phyloP scores from a whole-genome alignment of 2,113 vertebrate genomes.

The Hucho hucho region DNA sequence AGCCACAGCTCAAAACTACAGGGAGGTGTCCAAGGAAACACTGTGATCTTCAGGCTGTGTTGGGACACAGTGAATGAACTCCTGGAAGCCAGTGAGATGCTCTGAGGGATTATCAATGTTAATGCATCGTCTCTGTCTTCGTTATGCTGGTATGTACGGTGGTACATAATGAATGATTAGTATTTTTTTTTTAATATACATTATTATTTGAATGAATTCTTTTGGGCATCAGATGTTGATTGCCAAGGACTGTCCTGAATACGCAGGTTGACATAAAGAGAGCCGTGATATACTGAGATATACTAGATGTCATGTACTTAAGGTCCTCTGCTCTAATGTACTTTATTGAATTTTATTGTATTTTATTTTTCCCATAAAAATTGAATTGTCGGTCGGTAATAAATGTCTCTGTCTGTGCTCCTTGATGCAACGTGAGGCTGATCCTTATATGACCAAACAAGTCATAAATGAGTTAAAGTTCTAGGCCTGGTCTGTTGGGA shows the following conservation, averaged over 20 bases:
- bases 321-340: not conserved
- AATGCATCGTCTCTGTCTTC: constrained; percentile 10
- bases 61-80: constrained; percentile 29
- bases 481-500: constrained; percentile 76
- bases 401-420: constrained; percentile 40
- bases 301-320: not conserved
- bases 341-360: not conserved
- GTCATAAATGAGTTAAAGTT: constrained; percentile 48
- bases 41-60: constrained; percentile 48
- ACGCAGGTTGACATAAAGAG: not conserved
- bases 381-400: constrained; percentile 46
- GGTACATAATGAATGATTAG: constrained; percentile 38
- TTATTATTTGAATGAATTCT: not conserved
- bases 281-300: too few species aligned
- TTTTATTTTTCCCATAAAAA: not conserved
- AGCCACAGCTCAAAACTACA: constrained; percentile 35
- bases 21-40: constrained; percentile 53
- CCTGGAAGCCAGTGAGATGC: constrained; percentile 10
- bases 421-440: constrained; percentile 66
- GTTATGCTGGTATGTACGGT: constrained; percentile 9
- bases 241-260: constrained; percentile 19
- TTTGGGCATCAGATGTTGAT: constrained; percentile 19
- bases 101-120: constrained; percentile 47
- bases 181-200: constrained; percentile 16
- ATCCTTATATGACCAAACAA: constrained; percentile 62